phyloP scores from a whole-genome alignment of 2,113 vertebrate species.

The Pterophyllum scalare region DNA sequence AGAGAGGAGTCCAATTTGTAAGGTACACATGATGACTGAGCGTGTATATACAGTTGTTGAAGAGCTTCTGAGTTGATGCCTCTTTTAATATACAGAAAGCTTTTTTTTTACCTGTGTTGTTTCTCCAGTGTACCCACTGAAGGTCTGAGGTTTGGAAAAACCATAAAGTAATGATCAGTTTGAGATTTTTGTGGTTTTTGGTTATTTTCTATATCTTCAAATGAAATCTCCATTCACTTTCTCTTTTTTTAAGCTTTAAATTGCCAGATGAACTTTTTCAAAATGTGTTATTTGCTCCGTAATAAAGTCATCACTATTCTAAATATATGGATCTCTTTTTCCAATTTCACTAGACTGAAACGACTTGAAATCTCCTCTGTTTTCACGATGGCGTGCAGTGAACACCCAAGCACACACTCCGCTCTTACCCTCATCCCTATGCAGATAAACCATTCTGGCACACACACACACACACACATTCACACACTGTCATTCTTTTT shows the following conservation, averaged over 20 bases:
- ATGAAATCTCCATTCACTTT: not conserved
- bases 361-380: slow-evolving; percentile 23
- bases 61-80: not conserved
- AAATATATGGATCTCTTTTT: slow-evolving; percentile 15
- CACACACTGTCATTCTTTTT: slow-evolving; percentile 54
- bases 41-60: not conserved
- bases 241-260: not conserved
- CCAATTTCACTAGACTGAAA: slow-evolving; percentile 33
- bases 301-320: slow-evolving; percentile 24
- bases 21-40: not conserved
- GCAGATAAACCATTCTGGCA: slow-evolving; percentile 28
- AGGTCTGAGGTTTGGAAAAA: not conserved
- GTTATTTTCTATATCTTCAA: not conserved
- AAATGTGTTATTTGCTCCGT: not conserved
- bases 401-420: slow-evolving; percentile 28
- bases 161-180: not conserved
- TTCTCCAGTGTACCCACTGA: not conserved
- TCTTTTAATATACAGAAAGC: not conserved
- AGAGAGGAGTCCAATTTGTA: too few relatives aligned
- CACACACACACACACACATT: slow-evolving; percentile 22
- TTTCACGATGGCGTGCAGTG: slow-evolving; percentile 7
- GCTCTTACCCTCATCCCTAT: slow-evolving; percentile 28
- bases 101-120: not conserved
- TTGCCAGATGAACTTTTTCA: not conserved
- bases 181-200: not conserved